Evolutionary conservation across 2,113 vertebrate genomes (phyloP).

Genomic region (Bubo blakistoni): DNA sequence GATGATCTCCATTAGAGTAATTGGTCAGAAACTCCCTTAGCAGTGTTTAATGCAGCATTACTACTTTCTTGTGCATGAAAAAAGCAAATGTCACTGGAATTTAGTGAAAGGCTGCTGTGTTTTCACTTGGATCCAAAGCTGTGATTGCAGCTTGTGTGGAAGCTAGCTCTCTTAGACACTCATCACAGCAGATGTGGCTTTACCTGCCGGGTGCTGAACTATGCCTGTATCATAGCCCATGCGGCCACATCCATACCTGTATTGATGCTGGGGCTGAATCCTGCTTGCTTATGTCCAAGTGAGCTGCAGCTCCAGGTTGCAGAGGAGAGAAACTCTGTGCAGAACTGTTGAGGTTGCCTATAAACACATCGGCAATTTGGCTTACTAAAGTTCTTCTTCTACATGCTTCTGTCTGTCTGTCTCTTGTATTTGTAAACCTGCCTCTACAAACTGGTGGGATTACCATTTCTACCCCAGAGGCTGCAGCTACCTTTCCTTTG

Average conservation of each 20-base stretch:
- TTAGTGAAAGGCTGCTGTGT: neutral
- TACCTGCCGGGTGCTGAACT: neutral
- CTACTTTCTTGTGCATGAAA: neutral
- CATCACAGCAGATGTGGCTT: neutral
- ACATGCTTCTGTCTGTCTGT: neutral
- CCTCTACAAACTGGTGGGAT: neutral
- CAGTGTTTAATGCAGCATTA: neutral
- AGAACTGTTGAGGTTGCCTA: neutral
- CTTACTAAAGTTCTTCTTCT: neutral
- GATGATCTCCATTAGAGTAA: neutral
- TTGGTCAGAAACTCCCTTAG: neutral
- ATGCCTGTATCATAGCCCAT: fast-evolving
- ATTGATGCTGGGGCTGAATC: neutral
- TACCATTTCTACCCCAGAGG: neutral
- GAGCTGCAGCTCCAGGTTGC: neutral
- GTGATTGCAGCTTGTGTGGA: neutral
- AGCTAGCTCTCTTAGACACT: neutral
- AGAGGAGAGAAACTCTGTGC: neutral
- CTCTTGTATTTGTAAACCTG: neutral
- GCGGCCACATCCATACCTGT: neutral
- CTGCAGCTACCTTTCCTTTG: neutral
- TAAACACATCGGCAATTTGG: neutral
- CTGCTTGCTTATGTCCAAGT: neutral
- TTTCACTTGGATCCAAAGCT: neutral
- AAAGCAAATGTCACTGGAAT: neutral